Evolutionary conservation across 2,888 invertebrate species (phyloP).

Genomic region (Palloptera scutellata): DNA sequence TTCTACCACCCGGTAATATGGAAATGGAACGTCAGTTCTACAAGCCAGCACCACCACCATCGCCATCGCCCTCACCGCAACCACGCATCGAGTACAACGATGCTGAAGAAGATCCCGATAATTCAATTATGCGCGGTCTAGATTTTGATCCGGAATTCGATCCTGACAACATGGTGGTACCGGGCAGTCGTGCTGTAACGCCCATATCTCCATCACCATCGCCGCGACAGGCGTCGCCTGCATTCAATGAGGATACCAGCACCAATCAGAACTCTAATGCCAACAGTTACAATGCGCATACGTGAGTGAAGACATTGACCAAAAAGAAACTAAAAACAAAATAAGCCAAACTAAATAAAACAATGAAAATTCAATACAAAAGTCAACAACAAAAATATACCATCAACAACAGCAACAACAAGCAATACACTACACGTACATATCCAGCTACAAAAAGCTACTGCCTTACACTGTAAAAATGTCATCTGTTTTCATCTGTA

Average conservation of each 20-base stretch:
- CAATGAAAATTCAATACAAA: slow-evolving; percentile 29
- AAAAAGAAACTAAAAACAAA: no score
- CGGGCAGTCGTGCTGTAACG: slow-evolving; percentile 55
- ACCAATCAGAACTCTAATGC: slow-evolving; percentile 6
- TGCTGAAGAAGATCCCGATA: slow-evolving; percentile 63
- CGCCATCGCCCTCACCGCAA: slow-evolving; percentile 60
- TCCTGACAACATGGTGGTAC: slow-evolving; percentile 60
- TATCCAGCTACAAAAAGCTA: no score
- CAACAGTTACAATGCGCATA: slow-evolving; percentile 60
- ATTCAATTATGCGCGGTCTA: slow-evolving; percentile 48
- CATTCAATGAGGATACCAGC: slow-evolving; percentile 47
- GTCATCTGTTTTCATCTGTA: background rate
- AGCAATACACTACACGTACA: no score
- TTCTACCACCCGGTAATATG: slow-evolving; percentile 59
- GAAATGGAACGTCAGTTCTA: slow-evolving; percentile 50
- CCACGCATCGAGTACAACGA: slow-evolving; percentile 57
- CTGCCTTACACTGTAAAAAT: background rate
- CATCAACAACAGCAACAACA: slow-evolving; percentile 16
- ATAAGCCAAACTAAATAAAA: background rate
- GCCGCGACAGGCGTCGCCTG: slow-evolving; percentile 41
- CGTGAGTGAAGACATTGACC: slow-evolving; percentile 55
- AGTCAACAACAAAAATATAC: slow-evolving; percentile 6
- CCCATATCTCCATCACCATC: slow-evolving; percentile 41
- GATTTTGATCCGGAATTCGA: slow-evolving; percentile 57
- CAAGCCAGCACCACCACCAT: slow-evolving; percentile 47